Evolutionary conservation across 2,888 invertebrate genomes (phyloP), one percentile per base, ranked within the genome.

Genomic region (Drosophila kambysellisi): DNA sequence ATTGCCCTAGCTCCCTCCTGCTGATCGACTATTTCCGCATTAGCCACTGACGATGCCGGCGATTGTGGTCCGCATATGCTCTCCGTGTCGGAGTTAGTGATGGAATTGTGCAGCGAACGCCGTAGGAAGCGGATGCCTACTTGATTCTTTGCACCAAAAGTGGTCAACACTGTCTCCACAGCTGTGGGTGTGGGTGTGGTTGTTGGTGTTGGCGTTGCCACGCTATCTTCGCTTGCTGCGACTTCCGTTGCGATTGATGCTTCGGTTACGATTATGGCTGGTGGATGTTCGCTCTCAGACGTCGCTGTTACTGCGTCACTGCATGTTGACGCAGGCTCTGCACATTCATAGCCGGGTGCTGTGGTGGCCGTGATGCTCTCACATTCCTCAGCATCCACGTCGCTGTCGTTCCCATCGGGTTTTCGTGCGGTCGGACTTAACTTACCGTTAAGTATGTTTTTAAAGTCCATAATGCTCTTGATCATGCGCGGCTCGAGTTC

Each of bases 401-500:
- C 90, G 54, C 81, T 87, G 1, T 87, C 79, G 6, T 70, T 67
- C 46, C 51, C 78, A 0, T 65, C 64, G 6, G 69, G 20, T 3
- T 54, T 61, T 25, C 71, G 70, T 11, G 61, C 35, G 0, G 90
- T 74, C 15, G 92, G 91, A 53, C 83, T 83, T 11, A 92, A 91
- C 33, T 83, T 82, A 9, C 93, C 93, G 59, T 93, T 91, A 0
- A 93, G 62, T 76, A 93, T 69, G 9, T 88, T 88, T 66, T 92
- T 92, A 46, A 93, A 93, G 70, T 90, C 84, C 5, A 77, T 74
- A 37, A 93, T 83, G 41, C 77, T 81, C 57, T 91, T 91, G n/a
- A 87, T 70, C 29, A 90, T 89, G 59, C 89, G 92, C 2, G 90
- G 80, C 74, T 93, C 93, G 43, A 93, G 81, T 32, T 93, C 92